A percentile compares a stretch with the other conserved stretches of the same genome.
Conservation (phyloP, 2,113 vertebrate genomes). For the Rhinogobius similis region DNA sequence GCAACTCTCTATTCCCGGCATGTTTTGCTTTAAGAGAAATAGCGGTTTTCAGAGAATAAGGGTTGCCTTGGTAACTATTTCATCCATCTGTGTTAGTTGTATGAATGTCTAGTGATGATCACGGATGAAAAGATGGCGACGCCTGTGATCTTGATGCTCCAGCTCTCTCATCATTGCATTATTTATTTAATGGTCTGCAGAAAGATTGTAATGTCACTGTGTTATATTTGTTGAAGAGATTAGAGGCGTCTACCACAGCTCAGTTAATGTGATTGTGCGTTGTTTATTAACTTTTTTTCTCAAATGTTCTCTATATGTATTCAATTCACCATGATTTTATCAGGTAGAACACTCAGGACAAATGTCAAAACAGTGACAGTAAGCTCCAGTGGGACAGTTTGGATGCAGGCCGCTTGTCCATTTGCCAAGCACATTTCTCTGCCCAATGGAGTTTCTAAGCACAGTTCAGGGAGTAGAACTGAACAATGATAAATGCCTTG, state of each 20-base stretch:
- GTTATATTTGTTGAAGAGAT: slow-evolving; percentile 48
- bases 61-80: slow-evolving; percentile 72
- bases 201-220: slow-evolving; percentile 58
- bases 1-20: slow-evolving; percentile 24
- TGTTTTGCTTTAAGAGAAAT: slow-evolving; percentile 39
- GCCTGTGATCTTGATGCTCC: slow-evolving; percentile 34
- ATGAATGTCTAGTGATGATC: slow-evolving; percentile 25
- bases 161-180: slow-evolving; percentile 52
- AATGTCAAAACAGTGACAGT: not conserved
- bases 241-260: slow-evolving; percentile 33
- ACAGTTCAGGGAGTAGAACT: slow-evolving; percentile 34
- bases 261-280: slow-evolving; percentile 23
- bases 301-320: not conserved
- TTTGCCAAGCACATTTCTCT: slow-evolving; percentile 44
- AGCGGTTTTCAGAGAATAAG: slow-evolving; percentile 45
- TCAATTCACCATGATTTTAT: not conserved
- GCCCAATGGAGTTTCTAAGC: slow-evolving; percentile 47
- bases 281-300: not conserved
- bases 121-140: slow-evolving; percentile 34
- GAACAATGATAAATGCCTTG: slow-evolving; percentile 47
- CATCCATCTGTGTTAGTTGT: slow-evolving; percentile 59
- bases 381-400: not conserved
- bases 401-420: not conserved
- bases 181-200: slow-evolving; percentile 65
- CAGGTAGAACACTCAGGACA: not conserved